phyloP scores from a whole-genome alignment of 2,797 vertebrate genomes.

The Labeo calbasu region DNA sequence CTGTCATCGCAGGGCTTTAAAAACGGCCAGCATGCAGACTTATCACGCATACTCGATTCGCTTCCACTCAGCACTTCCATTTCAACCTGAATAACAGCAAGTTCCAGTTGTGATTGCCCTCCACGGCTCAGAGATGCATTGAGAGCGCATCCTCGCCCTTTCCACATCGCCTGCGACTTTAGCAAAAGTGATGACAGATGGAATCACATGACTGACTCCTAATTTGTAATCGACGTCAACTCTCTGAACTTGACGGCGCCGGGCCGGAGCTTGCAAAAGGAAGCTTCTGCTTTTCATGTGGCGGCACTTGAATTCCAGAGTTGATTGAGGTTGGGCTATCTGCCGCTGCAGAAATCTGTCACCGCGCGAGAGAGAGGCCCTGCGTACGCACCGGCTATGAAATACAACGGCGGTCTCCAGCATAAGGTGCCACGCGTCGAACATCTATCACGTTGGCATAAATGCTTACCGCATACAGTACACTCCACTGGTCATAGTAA shows the following conservation, averaged over 20 bases:
- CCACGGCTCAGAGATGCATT: not conserved
- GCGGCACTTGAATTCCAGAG: constrained; percentile 56
- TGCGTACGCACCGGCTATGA: constrained; percentile 57
- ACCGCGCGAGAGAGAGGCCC: constrained; percentile 50
- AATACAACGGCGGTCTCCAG: constrained; percentile 62
- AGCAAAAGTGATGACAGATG: constrained; percentile 52
- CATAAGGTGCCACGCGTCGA: constrained; percentile 62
- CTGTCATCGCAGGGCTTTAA: constrained; percentile 39
- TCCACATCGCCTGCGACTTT: constrained; percentile 21
- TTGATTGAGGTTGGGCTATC: constrained; percentile 60
- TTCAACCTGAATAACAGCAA: constrained; percentile 33
- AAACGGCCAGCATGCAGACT: constrained; percentile 26
- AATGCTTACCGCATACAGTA: constrained; percentile 65
- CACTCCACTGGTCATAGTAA: constrained; percentile 64
- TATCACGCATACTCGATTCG: constrained; percentile 14
- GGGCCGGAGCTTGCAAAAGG: constrained; percentile 27
- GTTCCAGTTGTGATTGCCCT: constrained; percentile 28
- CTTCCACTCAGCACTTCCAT: constrained; percentile 32
- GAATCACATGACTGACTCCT: constrained; percentile 52
- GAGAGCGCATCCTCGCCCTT: constrained; percentile 12
- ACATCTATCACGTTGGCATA: constrained; percentile 66
- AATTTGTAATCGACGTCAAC: constrained; percentile 60
- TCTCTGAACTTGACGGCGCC: constrained; percentile 37
- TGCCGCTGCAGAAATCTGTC: constrained; percentile 62
- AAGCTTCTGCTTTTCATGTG: constrained; percentile 54